These are phyloP conservation scores for Siniperca undulata DNA, from an alignment of 2,797 vertebrate genomes.

Conservation along the genomic window DNA sequence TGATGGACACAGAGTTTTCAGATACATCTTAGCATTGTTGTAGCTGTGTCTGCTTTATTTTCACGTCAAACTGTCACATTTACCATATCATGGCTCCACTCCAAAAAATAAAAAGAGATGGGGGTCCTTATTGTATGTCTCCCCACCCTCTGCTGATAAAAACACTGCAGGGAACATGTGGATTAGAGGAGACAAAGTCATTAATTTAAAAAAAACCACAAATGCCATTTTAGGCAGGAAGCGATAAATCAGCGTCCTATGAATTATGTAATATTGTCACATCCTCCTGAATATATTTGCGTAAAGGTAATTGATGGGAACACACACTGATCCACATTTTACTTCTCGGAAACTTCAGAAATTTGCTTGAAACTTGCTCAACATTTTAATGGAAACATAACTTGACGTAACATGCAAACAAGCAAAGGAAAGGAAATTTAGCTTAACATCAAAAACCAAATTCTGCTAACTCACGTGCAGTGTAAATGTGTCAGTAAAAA, in stretches of 20 bases:
- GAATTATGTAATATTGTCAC: conserved; percentile 28
- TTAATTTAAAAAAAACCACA: conserved; percentile 10
- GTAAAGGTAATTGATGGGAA: neutral
- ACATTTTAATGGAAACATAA: neutral
- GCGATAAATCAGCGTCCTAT: neutral
- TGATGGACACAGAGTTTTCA: neutral
- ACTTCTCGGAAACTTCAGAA: neutral
- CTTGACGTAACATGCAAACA: neutral
- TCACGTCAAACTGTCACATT: neutral
- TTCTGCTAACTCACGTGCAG: neutral
- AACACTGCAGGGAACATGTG: neutral
- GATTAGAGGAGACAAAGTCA: conserved; percentile 15
- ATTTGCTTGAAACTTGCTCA: neutral
- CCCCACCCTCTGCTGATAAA: conserved; percentile 13
- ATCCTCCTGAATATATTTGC: neutral
- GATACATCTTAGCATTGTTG: neutral
- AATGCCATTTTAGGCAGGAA: neutral
- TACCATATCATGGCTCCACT: neutral
- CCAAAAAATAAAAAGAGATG: neutral
- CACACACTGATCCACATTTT: neutral
- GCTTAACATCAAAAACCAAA: neutral
- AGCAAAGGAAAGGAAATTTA: neutral
- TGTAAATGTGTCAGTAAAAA: neutral
- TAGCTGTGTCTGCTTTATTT: neutral
- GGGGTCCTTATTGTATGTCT: conserved; percentile 5